Evolutionary conservation across 2,797 vertebrate genomes (phyloP).

Genomic region (Vipera latastei): DNA sequence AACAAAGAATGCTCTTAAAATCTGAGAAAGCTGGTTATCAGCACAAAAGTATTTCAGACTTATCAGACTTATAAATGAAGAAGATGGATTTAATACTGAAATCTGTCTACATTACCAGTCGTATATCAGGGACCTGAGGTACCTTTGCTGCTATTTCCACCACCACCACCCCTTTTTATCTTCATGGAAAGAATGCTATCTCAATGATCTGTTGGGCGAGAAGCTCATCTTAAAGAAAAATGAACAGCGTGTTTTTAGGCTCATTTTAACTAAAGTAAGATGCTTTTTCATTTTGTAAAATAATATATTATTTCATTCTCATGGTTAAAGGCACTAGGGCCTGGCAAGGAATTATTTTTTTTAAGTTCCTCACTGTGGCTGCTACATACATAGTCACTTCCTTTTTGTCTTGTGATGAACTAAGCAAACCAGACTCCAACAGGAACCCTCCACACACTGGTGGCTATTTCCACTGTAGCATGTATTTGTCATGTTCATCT

Average conservation of each 20-base stretch:
- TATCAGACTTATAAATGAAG: background rate
- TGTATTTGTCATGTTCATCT: conserved; percentile 66
- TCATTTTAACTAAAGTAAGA: background rate
- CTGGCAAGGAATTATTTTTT: conserved; percentile 62
- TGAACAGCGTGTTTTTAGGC: accelerated
- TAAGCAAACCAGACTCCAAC: conserved; percentile 74
- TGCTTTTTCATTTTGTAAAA: background rate
- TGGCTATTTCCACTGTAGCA: conserved; percentile 62
- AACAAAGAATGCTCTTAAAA: background rate
- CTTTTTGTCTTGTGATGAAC: conserved; percentile 76
- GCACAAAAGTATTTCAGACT: background rate
- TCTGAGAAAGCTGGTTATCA: background rate
- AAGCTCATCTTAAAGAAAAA: background rate
- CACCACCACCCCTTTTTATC: background rate
- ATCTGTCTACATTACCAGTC: background rate
- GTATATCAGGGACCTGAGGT: background rate
- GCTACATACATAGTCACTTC: conserved; percentile 83
- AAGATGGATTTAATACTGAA: background rate
- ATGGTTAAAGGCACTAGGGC: conserved; percentile 72
- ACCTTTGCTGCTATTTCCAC: background rate
- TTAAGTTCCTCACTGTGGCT: conserved; percentile 79
- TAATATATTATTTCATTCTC: conserved; percentile 12
- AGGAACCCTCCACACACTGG: conserved; percentile 34
- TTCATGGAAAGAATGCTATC: background rate
- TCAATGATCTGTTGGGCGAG: background rate